Conservation (phyloP, 2,797 vertebrate genomes). For the Spondyliosoma cantharus region DNA sequence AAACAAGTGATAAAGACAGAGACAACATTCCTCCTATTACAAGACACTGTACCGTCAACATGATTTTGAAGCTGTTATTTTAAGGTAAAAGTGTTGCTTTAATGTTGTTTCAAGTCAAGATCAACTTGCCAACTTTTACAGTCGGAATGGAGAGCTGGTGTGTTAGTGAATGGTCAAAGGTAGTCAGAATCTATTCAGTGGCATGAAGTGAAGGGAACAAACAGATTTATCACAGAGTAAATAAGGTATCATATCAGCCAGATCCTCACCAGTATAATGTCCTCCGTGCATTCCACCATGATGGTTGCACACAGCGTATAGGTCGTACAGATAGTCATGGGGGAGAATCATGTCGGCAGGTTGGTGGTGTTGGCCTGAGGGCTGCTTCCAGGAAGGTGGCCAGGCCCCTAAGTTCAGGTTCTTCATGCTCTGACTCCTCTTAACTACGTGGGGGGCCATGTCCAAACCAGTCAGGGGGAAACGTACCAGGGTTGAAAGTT, state of each 20-base stretch:
- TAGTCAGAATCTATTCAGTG: background rate
- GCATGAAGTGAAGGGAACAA: background rate
- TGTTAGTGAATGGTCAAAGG: background rate
- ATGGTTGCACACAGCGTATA: slow-evolving; percentile 96
- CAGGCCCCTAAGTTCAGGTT: slow-evolving; percentile 79
- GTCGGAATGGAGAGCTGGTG: background rate
- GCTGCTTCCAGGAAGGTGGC: slow-evolving; percentile 83
- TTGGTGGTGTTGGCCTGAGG: slow-evolving; percentile 57
- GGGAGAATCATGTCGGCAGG: slow-evolving; percentile 77
- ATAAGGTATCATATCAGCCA: background rate
- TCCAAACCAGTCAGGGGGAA: slow-evolving; percentile 90
- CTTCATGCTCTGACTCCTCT: slow-evolving; percentile 82
- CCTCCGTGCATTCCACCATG: slow-evolving; percentile 95
- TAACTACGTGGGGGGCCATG: slow-evolving; percentile 93
- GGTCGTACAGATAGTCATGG: slow-evolving; percentile 89
- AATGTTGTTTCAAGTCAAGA: too few relatives aligned
- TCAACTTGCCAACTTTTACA: too few relatives aligned
- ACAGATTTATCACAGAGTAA: background rate
- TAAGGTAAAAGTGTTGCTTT: too few relatives aligned
- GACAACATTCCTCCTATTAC: too few relatives aligned
- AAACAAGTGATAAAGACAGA: too few relatives aligned
- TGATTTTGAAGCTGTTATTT: too few relatives aligned
- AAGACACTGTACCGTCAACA: too few relatives aligned
- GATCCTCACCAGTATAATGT: slow-evolving; percentile 91
- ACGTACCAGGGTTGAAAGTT: slow-evolving; percentile 90